Base-by-base conservation (phyloP, 2,797 vertebrate species). In the Sebastes ruberrimus region DNA sequence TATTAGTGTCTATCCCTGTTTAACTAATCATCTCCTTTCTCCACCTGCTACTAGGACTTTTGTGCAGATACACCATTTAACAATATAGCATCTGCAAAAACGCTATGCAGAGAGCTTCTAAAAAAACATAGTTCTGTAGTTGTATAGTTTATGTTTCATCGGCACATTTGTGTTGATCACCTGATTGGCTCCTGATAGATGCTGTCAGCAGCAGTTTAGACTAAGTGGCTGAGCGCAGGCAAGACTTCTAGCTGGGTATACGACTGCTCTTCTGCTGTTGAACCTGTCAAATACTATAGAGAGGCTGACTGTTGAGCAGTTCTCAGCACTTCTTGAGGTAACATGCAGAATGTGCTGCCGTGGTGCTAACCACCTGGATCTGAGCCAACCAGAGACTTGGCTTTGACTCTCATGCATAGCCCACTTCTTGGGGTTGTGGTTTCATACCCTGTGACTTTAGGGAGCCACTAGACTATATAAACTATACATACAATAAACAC, bases 401-500 rank as follows among this genome's bases (percentile, higher is more conserved):
- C 86, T 83, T 79, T 70, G 77, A 78, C 71, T 83, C 61, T 76
- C 38, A 46, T 68, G 66, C 69, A 28, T 70, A 79, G 78, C 86
- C 84, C 84, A 78, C 87, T 91, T 94, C 88, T 92, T 90, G 88
- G 85, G 87, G 88, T 92, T 88, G 90, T 86, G 92, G 92, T 94
- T 94, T 93, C 78, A 76, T 90, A 86, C 89, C 76, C 82, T 53
- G 64, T 89, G 87, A 90, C 85, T 93, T 92, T 77, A 80, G 74
- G 69, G 74, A 91, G 81, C 85, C 82, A 71, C 88, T 83, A 72
- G 28, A 78, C 84, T 86, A 87, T 86, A 87, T 93, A 91, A 91
- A 87, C 84, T 87, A 81, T 85, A 90, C 67, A 90, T 92, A 89
- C 84, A 87, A 82, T 93, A 92, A 95, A 92, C 90, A 89, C 68